Percentiles rank a stretch among this genome's conserved stretches.
These are phyloP conservation scores for Drosophila ambigua DNA, from an alignment of 1,140 invertebrate species.

Conservation along the genomic window DNA sequence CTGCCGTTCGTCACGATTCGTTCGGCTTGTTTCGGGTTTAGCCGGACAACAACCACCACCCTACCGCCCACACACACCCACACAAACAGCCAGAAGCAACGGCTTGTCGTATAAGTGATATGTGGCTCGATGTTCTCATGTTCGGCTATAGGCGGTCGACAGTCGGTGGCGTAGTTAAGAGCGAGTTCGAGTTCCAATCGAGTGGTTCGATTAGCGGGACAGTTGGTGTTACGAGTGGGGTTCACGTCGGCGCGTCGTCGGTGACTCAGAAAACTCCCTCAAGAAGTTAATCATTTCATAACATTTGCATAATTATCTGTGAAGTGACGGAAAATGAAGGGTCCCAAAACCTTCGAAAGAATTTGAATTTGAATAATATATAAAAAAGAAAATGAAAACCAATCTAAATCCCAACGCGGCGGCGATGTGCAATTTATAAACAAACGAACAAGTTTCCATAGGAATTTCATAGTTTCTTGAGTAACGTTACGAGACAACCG, in stretches of 20 bases:
- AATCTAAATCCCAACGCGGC: background rate
- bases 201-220: background rate
- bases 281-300: background rate
- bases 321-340: constrained; percentile 15
- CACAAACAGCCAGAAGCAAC: background rate
- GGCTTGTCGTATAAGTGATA: constrained; percentile 10
- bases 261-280: constrained; percentile 25
- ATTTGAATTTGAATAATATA: background rate
- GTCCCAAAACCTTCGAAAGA: background rate
- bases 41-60: constrained; percentile 4
- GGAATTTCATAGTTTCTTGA: constrained; percentile 29
- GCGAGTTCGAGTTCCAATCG: constrained; percentile 31
- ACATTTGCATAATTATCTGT: constrained; percentile 36
- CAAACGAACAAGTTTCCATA: constrained; percentile 18
- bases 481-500: constrained; percentile 1
- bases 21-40: constrained; percentile 23
- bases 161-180: constrained; percentile 33
- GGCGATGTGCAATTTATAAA: background rate
- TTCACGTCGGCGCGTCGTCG: background rate
- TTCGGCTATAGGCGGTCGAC: constrained; percentile 43
- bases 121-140: constrained; percentile 50
- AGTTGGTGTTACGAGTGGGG: constrained; percentile 4
- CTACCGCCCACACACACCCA: constrained; percentile 8
- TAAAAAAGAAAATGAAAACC: background rate
- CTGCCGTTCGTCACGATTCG: constrained; percentile 47